Evolutionary conservation across 2,113 vertebrate genomes (phyloP), one percentile per base, ranked within the genome.

Genomic region (Mustela lutreola): DNA sequence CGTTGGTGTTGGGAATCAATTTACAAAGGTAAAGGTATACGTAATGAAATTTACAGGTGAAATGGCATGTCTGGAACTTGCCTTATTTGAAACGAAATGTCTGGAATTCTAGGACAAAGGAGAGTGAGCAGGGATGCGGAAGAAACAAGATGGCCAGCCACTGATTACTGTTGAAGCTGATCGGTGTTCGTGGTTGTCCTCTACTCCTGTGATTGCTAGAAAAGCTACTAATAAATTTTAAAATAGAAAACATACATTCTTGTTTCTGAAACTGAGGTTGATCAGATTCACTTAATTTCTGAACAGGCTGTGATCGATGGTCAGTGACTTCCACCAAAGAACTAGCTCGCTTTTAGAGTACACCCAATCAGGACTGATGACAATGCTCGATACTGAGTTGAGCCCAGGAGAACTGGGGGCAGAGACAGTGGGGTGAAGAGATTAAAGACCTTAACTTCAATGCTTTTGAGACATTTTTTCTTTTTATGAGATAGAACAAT

Each of bases 1-100:
- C n/a, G 2, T 33, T 89, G 36, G 33, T 39, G n/a, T 31, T 31
- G 70, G 11, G 14, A 80, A 81, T 53, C 78, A 71, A 65, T 82
- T 48, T 58, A 56, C 24, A 89, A 78, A 76, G 79, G 33, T 21
- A 80, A 67, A 67, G 31, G 63, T 67, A 81, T 36, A 67, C 2
- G 24, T 22, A 65, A 28, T 60, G 60, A 81, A 81, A 60, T 24
- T 82, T 56, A 58, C 28, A 89, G 73, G 36, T 79, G 79, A 97
- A 53, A 65, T n/a, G 31, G 4, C 73, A 93, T 15, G n/a, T 92
- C 73, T 83, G 65, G 78, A 96, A 92, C 93, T 93, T 95, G 50
- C 53, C 58, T 89, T 62, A 78, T n/a, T 75, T 60, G 65, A 96
- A 60, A 67, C 67, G 24, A 5, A 83, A 92, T 11, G 28, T 83